phyloP scores from a whole-genome alignment of 92 coral and sea anemone genomes.

The Actinernus sp. region DNA sequence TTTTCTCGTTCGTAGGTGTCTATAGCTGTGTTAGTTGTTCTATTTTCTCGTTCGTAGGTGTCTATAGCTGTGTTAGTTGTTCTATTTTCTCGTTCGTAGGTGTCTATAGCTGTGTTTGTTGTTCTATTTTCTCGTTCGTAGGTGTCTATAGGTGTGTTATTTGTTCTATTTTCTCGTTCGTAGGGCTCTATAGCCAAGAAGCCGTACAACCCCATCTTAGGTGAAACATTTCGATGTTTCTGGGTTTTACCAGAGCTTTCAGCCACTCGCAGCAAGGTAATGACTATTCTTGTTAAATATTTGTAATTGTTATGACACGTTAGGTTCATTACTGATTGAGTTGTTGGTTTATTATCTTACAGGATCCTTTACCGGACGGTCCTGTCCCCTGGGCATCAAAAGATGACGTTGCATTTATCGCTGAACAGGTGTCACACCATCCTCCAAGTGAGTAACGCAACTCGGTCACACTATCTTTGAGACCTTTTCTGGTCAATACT shows the following conservation, averaged over 20 bases:
- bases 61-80: no score
- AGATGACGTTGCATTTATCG: slow-evolving; percentile 93
- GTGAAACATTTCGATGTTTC: slow-evolving; percentile 92
- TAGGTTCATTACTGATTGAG: no score
- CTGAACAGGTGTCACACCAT: slow-evolving; percentile 98
- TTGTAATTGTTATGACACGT: not conserved
- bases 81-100: no score
- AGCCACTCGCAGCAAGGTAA: slow-evolving; percentile 82
- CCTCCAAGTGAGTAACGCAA: slow-evolving; percentile 97
- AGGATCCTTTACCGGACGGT: slow-evolving; percentile 68
- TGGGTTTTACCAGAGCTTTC: slow-evolving; percentile 90
- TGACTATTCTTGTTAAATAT: not conserved
- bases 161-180: not conserved
- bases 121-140: no score
- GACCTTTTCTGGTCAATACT: no score
- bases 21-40: no score
- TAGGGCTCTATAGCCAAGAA: slow-evolving; percentile 98
- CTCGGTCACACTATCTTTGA: no score
- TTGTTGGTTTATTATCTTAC: slow-evolving; percentile 2
- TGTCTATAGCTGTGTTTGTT: no score
- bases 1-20: no score
- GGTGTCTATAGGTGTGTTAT: not conserved
- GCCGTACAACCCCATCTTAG: slow-evolving; percentile 96
- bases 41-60: no score
- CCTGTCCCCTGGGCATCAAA: slow-evolving; percentile 95